phyloP scores from a whole-genome alignment of 2,797 vertebrate species.

The Pangasius larnaudii region DNA sequence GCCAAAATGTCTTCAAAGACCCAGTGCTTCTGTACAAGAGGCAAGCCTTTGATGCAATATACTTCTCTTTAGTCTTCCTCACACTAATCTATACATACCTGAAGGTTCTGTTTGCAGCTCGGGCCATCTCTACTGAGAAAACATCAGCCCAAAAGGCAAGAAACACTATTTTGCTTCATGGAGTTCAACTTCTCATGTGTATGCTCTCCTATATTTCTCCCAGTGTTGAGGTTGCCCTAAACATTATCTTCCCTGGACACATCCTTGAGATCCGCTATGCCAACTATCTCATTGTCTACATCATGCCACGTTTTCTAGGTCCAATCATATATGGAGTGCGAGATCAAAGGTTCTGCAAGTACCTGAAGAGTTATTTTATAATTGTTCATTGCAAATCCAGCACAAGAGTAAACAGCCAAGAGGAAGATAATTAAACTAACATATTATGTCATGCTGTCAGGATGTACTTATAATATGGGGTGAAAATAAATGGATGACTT shows the following conservation, averaged over 20 bases:
- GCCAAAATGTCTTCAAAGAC: constrained; percentile 73
- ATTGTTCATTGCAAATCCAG: constrained; percentile 34
- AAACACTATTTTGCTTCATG: constrained; percentile 79
- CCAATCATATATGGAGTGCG: constrained; percentile 74
- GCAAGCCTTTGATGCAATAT: constrained; percentile 70
- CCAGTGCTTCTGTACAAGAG: constrained; percentile 64
- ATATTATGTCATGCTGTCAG: background rate
- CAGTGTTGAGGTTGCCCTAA: constrained; percentile 67
- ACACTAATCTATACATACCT: constrained; percentile 74
- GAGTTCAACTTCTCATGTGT: constrained; percentile 76
- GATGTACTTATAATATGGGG: background rate
- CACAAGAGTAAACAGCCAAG: background rate
- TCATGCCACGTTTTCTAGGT: constrained; percentile 75
- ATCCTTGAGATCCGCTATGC: constrained; percentile 69
- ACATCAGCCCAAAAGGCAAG: constrained; percentile 64
- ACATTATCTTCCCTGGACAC: constrained; percentile 63
- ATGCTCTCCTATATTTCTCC: constrained; percentile 78
- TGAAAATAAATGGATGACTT: background rate
- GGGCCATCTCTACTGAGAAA: constrained; percentile 62
- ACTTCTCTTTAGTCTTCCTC: constrained; percentile 74
- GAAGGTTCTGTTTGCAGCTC: constrained; percentile 67
- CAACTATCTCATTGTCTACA: constrained; percentile 75
- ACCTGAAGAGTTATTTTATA: constrained; percentile 65
- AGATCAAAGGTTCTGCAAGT: constrained; percentile 70
- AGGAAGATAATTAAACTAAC: constrained; percentile 8